A percentile compares a stretch with the other conserved stretches of the same genome.
These are phyloP conservation scores for Tetragonula clypearis DNA, from an alignment of 1,140 invertebrate species.

Conservation along the genomic window DNA sequence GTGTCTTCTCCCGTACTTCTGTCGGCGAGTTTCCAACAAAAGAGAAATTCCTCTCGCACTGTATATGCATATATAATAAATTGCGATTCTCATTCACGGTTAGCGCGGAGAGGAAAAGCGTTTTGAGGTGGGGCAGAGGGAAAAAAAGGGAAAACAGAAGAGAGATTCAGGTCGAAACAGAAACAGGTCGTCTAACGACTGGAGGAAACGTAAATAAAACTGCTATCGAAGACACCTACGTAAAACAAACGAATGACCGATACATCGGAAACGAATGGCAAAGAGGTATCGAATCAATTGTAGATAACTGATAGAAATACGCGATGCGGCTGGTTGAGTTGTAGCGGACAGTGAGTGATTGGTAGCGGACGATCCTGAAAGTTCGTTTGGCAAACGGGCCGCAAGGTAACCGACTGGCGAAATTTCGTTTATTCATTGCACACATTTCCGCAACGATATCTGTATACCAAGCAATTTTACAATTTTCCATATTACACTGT, in stretches of 20 bases:
- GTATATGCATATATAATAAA: background rate
- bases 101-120: background rate
- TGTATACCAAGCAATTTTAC: constrained; percentile 29
- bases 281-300: constrained; percentile 62
- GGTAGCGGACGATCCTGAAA: constrained; percentile 53
- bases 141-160: no score
- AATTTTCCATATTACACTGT: constrained; percentile 4
- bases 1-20: background rate
- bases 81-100: background rate
- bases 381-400: constrained; percentile 47
- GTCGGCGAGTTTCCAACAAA: background rate
- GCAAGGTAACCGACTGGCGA: constrained; percentile 42
- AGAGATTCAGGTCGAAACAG: background rate
- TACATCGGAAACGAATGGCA: constrained; percentile 59
- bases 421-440: constrained; percentile 55
- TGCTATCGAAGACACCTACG: constrained; percentile 37
- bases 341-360: constrained; percentile 68
- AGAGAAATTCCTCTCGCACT: background rate
- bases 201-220: constrained; percentile 28
- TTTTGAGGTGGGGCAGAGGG: no score
- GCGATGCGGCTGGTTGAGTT: constrained; percentile 67
- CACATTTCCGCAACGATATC: constrained; percentile 6
- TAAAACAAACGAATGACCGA: constrained; percentile 40
- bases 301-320: constrained; percentile 64
- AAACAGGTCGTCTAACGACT: background rate